Base-by-base conservation (phyloP, 2,113 vertebrate genomes). In the Cyprinodon variegatus region DNA sequence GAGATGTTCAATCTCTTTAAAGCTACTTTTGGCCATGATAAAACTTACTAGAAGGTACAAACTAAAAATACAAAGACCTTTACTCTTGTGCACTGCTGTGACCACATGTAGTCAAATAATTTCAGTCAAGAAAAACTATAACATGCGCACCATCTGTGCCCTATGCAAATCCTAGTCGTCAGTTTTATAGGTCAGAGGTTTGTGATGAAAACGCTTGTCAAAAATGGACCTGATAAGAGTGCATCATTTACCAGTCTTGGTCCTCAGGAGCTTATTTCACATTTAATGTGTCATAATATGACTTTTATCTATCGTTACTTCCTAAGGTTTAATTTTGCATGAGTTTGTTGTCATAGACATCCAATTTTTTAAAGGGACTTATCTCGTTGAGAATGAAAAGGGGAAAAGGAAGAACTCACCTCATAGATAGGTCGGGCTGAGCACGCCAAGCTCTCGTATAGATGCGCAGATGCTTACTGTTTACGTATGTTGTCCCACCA, bases 401-500 rank as follows among this genome's bases (percentile, higher is more conserved):
- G 14, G 63, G 37, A 20, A 11, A 37, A 11, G 13, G 60, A 64
- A 59, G 17, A 11, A 65, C 78, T 29, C 3, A 8, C 0, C 39
- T 65, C 72, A 74, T 65, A 82, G 39, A 68, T 13, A 11, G 41
- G 68, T 78, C 17, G 37, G 53, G 46, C 12, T 53, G 15, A 62
- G 48, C 13, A 57, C 12, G n/a, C 62, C 22, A 72, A 78, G 65
- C 4, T 11, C 17, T 10, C 64, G 20, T 38, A 39, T 39, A 4
- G 20, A 36, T 48, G 15, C 68, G 76, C 48, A 37, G 20, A 43
- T 57, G 69, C 61, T 36, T 14, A 41, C 43, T 81, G 74, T 78
- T 81, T 75, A 75, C 71, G n/a, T 68, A 59, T 79, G 75, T 81
- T 88, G 65, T 83, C 78, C 85, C 20, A 65, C 69, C 72, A 65